phyloP scores from a whole-genome alignment of 2,797 vertebrate genomes.

The Vireo griseus region DNA sequence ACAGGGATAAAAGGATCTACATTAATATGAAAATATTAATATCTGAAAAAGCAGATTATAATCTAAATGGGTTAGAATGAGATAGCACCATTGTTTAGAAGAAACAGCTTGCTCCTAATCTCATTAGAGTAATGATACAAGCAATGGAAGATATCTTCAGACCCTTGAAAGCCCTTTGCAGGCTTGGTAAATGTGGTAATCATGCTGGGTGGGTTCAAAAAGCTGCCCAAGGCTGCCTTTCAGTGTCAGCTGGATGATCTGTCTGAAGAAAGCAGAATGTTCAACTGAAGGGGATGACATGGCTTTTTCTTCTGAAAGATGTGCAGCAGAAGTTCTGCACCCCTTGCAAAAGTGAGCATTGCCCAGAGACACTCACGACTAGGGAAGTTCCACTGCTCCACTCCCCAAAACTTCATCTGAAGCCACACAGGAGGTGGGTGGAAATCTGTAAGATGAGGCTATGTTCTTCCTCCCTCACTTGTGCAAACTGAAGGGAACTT shows the following conservation, averaged over 20 bases:
- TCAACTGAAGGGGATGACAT: neutral
- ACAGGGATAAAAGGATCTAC: conserved; percentile 32
- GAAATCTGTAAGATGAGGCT: neutral
- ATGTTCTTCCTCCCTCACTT: neutral
- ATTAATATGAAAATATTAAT: conserved; percentile 38
- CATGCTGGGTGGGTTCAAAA: neutral
- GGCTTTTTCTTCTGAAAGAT: neutral
- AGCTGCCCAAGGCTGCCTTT: neutral
- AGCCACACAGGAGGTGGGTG: neutral
- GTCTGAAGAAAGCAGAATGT: neutral
- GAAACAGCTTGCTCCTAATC: conserved; percentile 50
- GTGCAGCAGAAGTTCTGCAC: rapidly evolving
- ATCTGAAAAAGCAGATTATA: conserved; percentile 34
- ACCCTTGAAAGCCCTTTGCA: neutral
- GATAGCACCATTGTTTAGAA: conserved; percentile 35
- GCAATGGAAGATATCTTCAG: neutral
- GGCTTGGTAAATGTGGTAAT: neutral
- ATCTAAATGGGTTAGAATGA: conserved; percentile 21
- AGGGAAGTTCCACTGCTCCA: neutral
- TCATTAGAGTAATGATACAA: neutral
- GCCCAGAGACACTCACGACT: rapidly evolving
- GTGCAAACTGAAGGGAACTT: rapidly evolving
- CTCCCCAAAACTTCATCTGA: neutral
- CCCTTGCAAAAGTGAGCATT: neutral
- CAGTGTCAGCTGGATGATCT: neutral